Evolutionary conservation across 2,888 invertebrate species (phyloP).

Genomic region (Catocala nupta): DNA sequence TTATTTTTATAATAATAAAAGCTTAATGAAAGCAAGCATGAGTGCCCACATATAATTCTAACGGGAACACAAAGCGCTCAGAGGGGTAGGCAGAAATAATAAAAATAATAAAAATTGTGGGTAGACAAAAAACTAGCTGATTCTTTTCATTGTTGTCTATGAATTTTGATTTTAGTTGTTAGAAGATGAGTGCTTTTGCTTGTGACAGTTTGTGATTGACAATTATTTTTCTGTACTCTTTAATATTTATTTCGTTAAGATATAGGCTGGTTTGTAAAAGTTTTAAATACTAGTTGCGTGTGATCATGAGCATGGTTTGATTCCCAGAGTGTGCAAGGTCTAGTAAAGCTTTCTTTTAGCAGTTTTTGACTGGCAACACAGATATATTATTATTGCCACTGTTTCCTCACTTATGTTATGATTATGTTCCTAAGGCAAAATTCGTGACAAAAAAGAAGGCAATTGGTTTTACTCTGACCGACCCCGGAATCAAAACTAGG

Average conservation of each 20-base stretch:
- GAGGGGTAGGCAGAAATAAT: conserved; percentile 36
- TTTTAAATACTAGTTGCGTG: too few relatives aligned
- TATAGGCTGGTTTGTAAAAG: too few relatives aligned
- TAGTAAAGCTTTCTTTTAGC: too few relatives aligned
- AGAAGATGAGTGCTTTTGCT: conserved; percentile 20
- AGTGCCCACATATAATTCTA: conserved; percentile 44
- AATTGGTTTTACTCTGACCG: too few relatives aligned
- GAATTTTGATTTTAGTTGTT: conserved; percentile 29
- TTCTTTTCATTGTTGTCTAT: conserved; percentile 32
- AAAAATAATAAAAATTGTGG: conserved; percentile 42
- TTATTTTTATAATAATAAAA: conserved; percentile 45
- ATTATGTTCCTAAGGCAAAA: too few relatives aligned
- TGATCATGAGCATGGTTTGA: too few relatives aligned
- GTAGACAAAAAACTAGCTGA: conserved; percentile 39
- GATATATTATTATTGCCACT: too few relatives aligned
- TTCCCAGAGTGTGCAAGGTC: too few relatives aligned
- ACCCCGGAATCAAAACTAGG: too few relatives aligned
- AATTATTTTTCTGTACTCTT: neutral
- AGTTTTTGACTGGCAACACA: too few relatives aligned
- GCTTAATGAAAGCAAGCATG: conserved; percentile 43
- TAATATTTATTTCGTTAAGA: neutral
- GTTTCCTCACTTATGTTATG: too few relatives aligned
- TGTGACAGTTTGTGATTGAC: conserved; percentile 15
- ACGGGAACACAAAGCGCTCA: conserved; percentile 24
- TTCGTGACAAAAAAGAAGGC: too few relatives aligned